Conservation (phyloP, 53 echinoderm and acorn worm genomes). For the Holothuria scabra region DNA sequence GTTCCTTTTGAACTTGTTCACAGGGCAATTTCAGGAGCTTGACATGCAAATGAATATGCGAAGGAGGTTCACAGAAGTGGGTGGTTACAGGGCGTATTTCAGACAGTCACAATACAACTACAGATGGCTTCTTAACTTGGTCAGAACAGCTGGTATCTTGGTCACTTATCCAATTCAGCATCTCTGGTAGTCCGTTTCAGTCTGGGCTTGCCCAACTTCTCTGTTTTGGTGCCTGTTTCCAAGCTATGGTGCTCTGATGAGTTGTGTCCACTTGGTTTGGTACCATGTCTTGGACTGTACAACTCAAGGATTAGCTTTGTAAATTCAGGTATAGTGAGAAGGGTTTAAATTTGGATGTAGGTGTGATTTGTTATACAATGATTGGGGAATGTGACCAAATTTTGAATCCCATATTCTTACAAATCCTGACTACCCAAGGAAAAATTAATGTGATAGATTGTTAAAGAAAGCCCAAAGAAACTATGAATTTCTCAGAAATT, state of each 20-base stretch:
- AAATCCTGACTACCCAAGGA: too few relatives aligned
- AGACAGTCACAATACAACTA: slow-evolving; percentile 10
- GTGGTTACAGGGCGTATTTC: slow-evolving; percentile 15
- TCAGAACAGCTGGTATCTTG: slow-evolving; percentile 8
- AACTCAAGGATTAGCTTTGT: slow-evolving; percentile 25
- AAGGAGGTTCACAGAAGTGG: slow-evolving; percentile 23
- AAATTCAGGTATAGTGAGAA: slow-evolving; percentile 32
- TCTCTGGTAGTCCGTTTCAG: not conserved
- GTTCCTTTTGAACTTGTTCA: slow-evolving; percentile 38
- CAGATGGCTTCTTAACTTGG: slow-evolving; percentile 15
- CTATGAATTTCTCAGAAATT: too few relatives aligned
- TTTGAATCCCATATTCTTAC: too few relatives aligned
- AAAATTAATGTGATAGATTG: too few relatives aligned
- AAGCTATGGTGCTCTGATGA: too few relatives aligned
- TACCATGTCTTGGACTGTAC: slow-evolving; percentile 17
- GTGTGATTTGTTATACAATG: not conserved
- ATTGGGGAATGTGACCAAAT: not conserved
- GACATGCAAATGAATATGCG: slow-evolving; percentile 24
- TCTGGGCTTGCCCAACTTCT: too few relatives aligned
- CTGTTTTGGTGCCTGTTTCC: too few relatives aligned
- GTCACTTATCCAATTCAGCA: not conserved
- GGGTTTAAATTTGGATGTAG: slow-evolving; percentile 26
- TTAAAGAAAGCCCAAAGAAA: too few relatives aligned
- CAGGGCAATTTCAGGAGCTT: slow-evolving; percentile 30
- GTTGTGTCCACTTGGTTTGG: slow-evolving; percentile 4